Evolutionary conservation across 2,113 vertebrate species (phyloP).

Genomic region (Corynorhinus townsendii): DNA sequence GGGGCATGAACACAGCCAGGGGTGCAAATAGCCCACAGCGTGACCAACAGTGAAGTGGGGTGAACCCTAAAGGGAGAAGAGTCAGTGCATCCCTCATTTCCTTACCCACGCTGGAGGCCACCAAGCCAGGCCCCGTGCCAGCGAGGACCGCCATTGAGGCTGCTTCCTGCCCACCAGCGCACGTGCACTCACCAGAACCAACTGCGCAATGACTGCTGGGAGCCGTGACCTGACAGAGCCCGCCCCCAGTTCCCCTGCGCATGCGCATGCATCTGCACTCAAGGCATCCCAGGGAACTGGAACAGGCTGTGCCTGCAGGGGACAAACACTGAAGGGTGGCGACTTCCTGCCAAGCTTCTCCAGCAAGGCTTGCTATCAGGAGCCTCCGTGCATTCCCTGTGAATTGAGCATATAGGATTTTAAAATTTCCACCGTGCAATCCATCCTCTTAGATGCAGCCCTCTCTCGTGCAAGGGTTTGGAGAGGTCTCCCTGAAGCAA

Average conservation of each 20-base stretch:
- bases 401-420: not conserved
- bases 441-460: not conserved
- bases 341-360: fast-evolving
- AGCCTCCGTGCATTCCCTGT: not conserved
- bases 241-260: not conserved
- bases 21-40: not conserved
- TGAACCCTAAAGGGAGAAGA: not conserved
- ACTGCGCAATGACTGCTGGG: not conserved
- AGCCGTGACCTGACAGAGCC: not conserved
- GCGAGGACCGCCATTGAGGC: fast-evolving
- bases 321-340: fast-evolving
- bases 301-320: not conserved
- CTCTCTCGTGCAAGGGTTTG: not conserved
- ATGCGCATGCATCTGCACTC: fast-evolving
- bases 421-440: fast-evolving
- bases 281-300: fast-evolving
- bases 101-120: fast-evolving
- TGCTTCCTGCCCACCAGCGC: fast-evolving
- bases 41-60: too few species aligned
- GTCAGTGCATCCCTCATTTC: fast-evolving
- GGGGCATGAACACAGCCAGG: not conserved
- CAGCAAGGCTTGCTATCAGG: fast-evolving
- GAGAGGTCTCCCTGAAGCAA: not conserved
- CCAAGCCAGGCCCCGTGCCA: fast-evolving
- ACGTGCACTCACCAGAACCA: fast-evolving